Base-by-base conservation (phyloP, 2,113 vertebrate species). In the Melanostigma gelatinosum region DNA sequence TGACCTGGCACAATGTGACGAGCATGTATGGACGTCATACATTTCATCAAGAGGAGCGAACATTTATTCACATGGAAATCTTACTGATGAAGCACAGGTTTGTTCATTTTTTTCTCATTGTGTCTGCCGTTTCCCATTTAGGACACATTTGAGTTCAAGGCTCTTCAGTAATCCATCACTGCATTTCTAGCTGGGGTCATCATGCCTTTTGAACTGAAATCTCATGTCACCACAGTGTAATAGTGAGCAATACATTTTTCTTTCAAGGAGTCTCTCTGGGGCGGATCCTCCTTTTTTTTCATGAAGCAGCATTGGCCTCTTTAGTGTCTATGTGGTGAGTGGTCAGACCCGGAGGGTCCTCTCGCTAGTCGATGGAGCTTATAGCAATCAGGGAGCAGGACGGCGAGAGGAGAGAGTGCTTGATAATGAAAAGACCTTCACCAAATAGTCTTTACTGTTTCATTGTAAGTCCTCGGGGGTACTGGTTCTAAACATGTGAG, bases 381-480 rank as follows among this genome's bases (percentile, higher is more conserved):
- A 29, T 29, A 72, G 38, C 61, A 73, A 44, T 72, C 65, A 60
- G 48, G 29, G 68, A 65, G 57, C 44, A 69, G 62, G 57, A 65
- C 57, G 58, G 64, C 2, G 7, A 63, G 76, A 85, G 4, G 9
- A 62, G 73, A 76, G 68, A 32, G 32, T n/a, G 63, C 66, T 11
- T 84, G 38, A 78, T 79, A 83, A 78, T 38, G 66, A 86, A 87
- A 83, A 77, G 55, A 82, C 83, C 73, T 77, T 85, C 63, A 62
- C 16, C 40, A 54, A 16, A 79, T 71, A 63, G 71, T 40, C 34
- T 65, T 65, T 50, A 42, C 54, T 83, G 62, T 68, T 52, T 62
- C 61, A 29, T 54, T 42, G 40, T 44, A 6, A 0, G 5, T 69
- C 64, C n/a, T 38, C 10, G 3, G 18, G 18, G 6, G 34, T 1